Evolutionary conservation across 1,140 invertebrate genomes (phyloP), one percentile per base, ranked within the genome.

Genomic region (Orchestia grillus): DNA sequence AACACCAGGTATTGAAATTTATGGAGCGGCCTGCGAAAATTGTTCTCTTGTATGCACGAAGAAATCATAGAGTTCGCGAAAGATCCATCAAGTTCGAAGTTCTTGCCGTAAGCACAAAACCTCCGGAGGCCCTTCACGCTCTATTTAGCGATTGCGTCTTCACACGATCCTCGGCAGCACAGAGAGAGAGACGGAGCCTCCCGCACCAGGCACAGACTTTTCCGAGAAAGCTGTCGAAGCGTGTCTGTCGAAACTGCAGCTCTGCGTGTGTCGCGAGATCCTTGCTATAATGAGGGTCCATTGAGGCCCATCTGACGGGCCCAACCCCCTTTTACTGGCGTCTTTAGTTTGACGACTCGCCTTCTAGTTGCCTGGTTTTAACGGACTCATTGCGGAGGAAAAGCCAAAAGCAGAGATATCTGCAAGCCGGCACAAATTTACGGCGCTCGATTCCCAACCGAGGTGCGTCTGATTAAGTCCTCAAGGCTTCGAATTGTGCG

Each of bases 81-180:
- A 90, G 88, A 90, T 90, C 88, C 88, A 90, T 90, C 88, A 90
- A 90, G 88, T 90, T 90, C 88, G 88, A 90, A 90, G 88, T 90
- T 90, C 88, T 90, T 44, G 88, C 88, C 88, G n/a, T 90, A 44
- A 90, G 88, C 88, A 42, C 88, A 90, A 90, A 90, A 90, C 43
- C 88, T 90, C 88, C 88, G 88, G 88, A 41, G 88, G 88, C 88
- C 41, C 43, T 41, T 90, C 88, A 90, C 43, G 88, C 88, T 90
- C 88, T 90, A 90, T 90, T 90, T 90, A 90, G 88, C 88, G 88
- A 90, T 90, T 90, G 88, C 88, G 43, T 90, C 88, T 90, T 90
- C 88, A 90, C 62, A 77, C 36, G 62, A 77, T 77, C 62, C 11
- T 77, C 62, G 28, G 62, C 62, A 77, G 62, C 62, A 77, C 62